Evolutionary conservation across 1,140 invertebrate species (phyloP), one percentile per base, ranked within the genome.

Genomic region (Aphaenogaster floridana): DNA sequence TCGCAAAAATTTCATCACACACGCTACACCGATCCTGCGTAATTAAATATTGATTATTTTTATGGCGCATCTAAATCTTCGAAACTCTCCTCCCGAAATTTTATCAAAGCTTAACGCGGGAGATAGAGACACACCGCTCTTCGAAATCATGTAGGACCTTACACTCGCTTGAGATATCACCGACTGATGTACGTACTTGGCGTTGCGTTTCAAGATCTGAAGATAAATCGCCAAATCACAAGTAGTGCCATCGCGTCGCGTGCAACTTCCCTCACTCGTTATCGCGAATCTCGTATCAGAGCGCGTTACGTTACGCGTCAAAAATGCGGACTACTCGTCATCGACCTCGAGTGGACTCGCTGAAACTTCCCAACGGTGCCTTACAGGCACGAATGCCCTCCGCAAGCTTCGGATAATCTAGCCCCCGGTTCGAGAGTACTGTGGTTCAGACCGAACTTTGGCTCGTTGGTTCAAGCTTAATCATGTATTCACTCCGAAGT

Each of bases 281-380:
- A 48, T 83, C 79, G n/a, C 42, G 45, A 15, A 42, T 52, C 11
- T 42, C 34, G 50, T 28, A 71, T 81, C 64, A 39, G 9, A 0
- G 34, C n/a, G 80, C 39, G 6, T 42, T 61, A 50, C 17, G 68
- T n/a, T 48, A 28, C 42, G 28, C 80, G 80, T 76, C 21, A 63
- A 76, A 84, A 76, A 72, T 61, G 54, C 80, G 42, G 15, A 74
- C 68, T 28, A 59, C 50, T 57, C 54, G 48, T 84, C 68, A 48
- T 36, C 80, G 80, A 13, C 34, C 48, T 28, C n/a, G 52, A 59
- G 36, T 48, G 69, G 80, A 61, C 54, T 76, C 80, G 80, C 69
- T 74, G 69, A 50, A 74, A 74, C 54, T 74, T 72, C 39, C n/a
- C 68, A 54, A 42, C 59, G 17, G 59, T 79, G 71, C 42, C 39